Evolutionary conservation across 2,797 vertebrate genomes (phyloP).

Genomic region (Petrocephalus schoutedeni): DNA sequence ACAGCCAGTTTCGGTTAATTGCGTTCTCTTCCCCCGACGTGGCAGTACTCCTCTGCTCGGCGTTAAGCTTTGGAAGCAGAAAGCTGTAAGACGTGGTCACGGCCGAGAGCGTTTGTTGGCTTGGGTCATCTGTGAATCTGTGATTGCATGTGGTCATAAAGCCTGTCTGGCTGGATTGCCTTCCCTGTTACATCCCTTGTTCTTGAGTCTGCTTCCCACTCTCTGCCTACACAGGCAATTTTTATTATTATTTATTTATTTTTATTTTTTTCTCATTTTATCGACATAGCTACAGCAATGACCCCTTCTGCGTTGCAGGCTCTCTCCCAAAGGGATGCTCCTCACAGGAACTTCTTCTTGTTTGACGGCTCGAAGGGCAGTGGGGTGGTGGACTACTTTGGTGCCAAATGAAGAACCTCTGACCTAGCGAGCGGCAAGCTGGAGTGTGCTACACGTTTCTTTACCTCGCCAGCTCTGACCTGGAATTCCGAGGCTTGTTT

Average conservation of each 20-base stretch:
- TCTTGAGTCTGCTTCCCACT: neutral
- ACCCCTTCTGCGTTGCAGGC: slow-evolving; percentile 57
- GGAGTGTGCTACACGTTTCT: neutral
- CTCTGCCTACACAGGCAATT: neutral
- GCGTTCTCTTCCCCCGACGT: neutral
- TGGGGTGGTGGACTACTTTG: slow-evolving; percentile 80
- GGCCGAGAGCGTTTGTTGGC: neutral
- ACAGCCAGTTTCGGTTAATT: neutral
- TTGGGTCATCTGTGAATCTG: neutral
- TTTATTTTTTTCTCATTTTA: neutral
- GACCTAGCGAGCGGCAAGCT: neutral
- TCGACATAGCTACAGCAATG: neutral
- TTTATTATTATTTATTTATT: neutral
- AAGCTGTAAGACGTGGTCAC: neutral
- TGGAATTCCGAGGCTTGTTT: neutral
- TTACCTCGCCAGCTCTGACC: neutral
- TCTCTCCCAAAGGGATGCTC: slow-evolving; percentile 82
- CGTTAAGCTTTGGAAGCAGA: neutral
- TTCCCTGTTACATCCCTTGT: neutral
- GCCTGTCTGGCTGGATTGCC: neutral
- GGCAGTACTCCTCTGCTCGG: neutral
- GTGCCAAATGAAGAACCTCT: slow-evolving; percentile 52
- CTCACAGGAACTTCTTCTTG: slow-evolving; percentile 93
- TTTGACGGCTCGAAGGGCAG: slow-evolving; percentile 83
- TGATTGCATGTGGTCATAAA: neutral